Conservation (phyloP, 2,888 invertebrate species). For the Cheilosia urbana region DNA sequence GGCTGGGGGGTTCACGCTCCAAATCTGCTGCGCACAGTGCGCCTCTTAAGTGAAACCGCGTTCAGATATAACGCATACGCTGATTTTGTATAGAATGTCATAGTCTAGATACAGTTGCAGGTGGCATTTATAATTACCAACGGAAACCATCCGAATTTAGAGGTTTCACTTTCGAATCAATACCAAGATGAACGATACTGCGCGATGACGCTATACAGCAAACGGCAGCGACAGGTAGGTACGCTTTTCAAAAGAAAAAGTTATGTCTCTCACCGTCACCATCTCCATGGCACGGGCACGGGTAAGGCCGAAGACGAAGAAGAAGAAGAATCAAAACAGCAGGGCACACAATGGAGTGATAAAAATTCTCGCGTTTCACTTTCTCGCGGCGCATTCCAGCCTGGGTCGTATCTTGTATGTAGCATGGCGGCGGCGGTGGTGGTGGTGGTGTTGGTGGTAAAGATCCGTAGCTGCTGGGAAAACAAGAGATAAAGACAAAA, state of each 20-base stretch:
- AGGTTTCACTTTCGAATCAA: constrained; percentile 71
- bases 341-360: constrained; percentile 71
- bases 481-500: constrained; percentile 47
- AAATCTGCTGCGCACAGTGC: neutral
- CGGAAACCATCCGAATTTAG: constrained; percentile 49
- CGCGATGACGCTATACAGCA: neutral
- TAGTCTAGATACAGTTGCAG: constrained; percentile 65
- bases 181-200: constrained; percentile 25
- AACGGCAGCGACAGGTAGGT: constrained; percentile 33
- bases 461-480: constrained; percentile 51
- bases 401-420: constrained; percentile 6
- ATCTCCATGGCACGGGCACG: neutral
- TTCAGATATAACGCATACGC: constrained; percentile 9
- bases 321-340: constrained; percentile 48
- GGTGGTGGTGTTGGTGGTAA: constrained; percentile 8
- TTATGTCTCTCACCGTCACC: neutral
- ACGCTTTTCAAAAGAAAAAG: constrained; percentile 47
- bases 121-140: constrained; percentile 60
- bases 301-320: neutral
- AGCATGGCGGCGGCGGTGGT: neutral
- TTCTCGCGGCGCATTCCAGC: constrained; percentile 64
- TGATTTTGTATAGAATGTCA: constrained; percentile 36
- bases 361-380: constrained; percentile 75
- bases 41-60: constrained; percentile 22
- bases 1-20: constrained; percentile 45